These are phyloP conservation scores for Trilocha varians DNA, from an alignment of 2,888 invertebrate genomes.

Conservation along the genomic window DNA sequence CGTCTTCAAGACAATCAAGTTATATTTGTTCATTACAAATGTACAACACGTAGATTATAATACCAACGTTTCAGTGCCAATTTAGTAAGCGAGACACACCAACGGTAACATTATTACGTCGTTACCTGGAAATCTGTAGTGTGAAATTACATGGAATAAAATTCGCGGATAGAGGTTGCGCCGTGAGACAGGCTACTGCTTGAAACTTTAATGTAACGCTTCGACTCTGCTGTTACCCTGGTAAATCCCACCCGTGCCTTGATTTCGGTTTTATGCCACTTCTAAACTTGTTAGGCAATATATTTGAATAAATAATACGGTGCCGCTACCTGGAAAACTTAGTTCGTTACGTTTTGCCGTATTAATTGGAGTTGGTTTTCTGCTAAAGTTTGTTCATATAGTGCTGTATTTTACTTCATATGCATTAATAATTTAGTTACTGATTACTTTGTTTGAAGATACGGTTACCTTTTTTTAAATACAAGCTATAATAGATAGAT, in stretches of 20 bases:
- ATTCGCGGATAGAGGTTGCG: conserved; percentile 28
- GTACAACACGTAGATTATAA: neutral
- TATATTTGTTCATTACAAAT: neutral
- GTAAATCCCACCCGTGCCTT: conserved; percentile 38
- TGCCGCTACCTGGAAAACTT: conserved; percentile 1
- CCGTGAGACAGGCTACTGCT: conserved; percentile 28
- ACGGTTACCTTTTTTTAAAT: no score
- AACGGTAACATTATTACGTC: conserved; percentile 27
- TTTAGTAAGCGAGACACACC: conserved; percentile 13
- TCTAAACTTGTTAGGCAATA: conserved; percentile 40
- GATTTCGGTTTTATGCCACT: conserved; percentile 49
- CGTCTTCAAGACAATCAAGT: neutral
- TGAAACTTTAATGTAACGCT: conserved; percentile 58
- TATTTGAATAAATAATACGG: conserved; percentile 36
- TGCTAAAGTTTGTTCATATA: conserved; percentile 5
- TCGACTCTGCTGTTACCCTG: conserved; percentile 33
- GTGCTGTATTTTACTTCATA: neutral
- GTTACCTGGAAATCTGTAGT: conserved; percentile 37
- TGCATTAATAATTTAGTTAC: neutral
- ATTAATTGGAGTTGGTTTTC: neutral
- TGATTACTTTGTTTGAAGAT: neutral
- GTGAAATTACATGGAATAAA: conserved; percentile 47
- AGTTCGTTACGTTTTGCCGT: conserved; percentile 5
- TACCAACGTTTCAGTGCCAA: neutral
- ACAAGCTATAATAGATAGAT: no score